phyloP scores from a whole-genome alignment of 2,797 vertebrate species.

The Dicrostonyx torquatus region DNA sequence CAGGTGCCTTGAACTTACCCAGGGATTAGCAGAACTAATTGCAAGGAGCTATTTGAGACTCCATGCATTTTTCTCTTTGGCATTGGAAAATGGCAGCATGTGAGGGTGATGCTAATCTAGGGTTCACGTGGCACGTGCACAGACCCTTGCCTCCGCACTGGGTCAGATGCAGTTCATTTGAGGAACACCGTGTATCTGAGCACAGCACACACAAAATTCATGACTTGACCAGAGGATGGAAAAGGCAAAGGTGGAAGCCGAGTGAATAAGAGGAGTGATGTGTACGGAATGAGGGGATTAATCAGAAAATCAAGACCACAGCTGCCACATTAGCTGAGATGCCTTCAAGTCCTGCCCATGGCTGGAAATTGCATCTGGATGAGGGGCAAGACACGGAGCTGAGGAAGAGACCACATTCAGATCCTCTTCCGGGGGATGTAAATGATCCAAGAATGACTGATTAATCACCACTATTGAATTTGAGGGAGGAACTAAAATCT shows the following conservation, averaged over 20 bases:
- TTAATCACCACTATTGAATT: not conserved
- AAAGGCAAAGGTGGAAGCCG: not conserved
- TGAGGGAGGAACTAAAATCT: not conserved
- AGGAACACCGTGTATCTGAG: not conserved
- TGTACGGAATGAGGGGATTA: not conserved
- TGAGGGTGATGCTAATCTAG: not conserved
- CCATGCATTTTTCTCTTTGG: not conserved
- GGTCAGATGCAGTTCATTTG: not conserved
- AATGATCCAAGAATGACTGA: not conserved
- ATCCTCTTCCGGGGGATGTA: not conserved
- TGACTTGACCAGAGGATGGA: not conserved
- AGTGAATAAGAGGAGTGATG: not conserved
- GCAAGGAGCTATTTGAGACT: not conserved
- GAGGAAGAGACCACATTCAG: not conserved
- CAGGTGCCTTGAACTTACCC: not conserved
- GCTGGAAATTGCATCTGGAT: not conserved
- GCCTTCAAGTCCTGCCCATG: not conserved
- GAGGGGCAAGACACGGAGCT: not conserved
- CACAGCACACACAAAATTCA: not conserved
- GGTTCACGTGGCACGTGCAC: not conserved
- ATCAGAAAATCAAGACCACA: not conserved
- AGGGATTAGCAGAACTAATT: not conserved
- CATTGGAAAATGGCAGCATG: not conserved
- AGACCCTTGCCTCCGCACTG: not conserved
- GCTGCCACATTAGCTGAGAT: not conserved